A percentile compares a stretch with the other conserved stretches of the same genome.
phyloP scores from a whole-genome alignment of 2,797 vertebrate genomes.

The Scarus forsteni region DNA sequence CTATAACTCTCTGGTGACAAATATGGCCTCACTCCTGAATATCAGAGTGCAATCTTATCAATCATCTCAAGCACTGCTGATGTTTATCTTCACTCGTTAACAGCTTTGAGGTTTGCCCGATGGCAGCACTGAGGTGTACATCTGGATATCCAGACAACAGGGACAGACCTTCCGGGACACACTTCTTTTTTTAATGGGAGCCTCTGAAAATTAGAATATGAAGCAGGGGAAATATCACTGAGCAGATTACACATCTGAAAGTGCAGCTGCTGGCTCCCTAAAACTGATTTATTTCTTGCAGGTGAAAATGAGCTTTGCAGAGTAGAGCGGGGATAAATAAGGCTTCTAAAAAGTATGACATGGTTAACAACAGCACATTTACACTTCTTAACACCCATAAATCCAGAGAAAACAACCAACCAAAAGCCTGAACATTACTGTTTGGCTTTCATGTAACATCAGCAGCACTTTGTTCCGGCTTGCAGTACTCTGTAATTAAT shows the following conservation, averaged over 20 bases:
- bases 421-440: neutral
- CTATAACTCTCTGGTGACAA: slow-evolving; percentile 22
- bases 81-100: slow-evolving; percentile 61
- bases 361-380: slow-evolving; percentile 5
- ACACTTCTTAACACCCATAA: slow-evolving; percentile 1
- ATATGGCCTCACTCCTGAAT: slow-evolving; percentile 36
- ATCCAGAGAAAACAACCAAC: slow-evolving; percentile 10
- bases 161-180: slow-evolving; percentile 34
- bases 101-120: slow-evolving; percentile 57
- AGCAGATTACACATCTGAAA: slow-evolving; percentile 57
- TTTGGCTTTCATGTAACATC: slow-evolving; percentile 11
- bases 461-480: slow-evolving; percentile 23
- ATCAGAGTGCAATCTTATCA: slow-evolving; percentile 61
- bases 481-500: slow-evolving; percentile 44
- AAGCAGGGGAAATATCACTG: slow-evolving; percentile 54
- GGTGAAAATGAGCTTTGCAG: slow-evolving; percentile 26
- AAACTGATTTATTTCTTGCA: slow-evolving; percentile 48
- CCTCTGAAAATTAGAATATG: slow-evolving; percentile 47
- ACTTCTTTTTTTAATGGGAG: slow-evolving; percentile 49
- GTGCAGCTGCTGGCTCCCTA: slow-evolving; percentile 52
- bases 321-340: slow-evolving; percentile 14
- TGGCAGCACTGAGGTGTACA: slow-evolving; percentile 42
- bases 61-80: slow-evolving; percentile 63
- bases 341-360: neutral
- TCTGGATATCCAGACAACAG: slow-evolving; percentile 33